phyloP scores from a whole-genome alignment of 2,113 vertebrate species.

The Sinocyclocheilus grahami region DNA sequence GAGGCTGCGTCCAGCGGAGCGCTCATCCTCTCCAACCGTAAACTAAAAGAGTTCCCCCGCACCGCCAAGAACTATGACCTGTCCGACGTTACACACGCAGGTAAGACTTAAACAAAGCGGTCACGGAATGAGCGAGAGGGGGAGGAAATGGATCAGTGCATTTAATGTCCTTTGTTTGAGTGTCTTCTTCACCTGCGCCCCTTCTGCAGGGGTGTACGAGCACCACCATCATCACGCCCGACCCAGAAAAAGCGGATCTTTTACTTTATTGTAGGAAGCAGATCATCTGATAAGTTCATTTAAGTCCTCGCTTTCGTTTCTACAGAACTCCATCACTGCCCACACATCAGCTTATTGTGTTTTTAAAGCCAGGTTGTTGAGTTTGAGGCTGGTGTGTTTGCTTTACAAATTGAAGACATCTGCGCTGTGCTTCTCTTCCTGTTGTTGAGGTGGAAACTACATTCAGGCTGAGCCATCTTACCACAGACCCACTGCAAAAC shows the following conservation, averaged over 20 bases:
- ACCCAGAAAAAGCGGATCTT: conserved; percentile 33
- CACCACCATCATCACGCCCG: conserved; percentile 21
- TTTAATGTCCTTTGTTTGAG: conserved; percentile 50
- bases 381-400: conserved; percentile 14
- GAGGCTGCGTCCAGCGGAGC: conserved; percentile 87
- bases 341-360: not conserved
- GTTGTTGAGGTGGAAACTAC: conserved; percentile 41
- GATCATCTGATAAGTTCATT: conserved; percentile 1
- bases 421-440: conserved; percentile 46
- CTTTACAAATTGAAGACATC: conserved; percentile 42
- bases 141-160: conserved; percentile 4
- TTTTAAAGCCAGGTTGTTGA: not conserved
- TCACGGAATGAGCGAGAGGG: not conserved
- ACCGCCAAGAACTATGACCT: conserved; percentile 86
- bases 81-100: conserved; percentile 89
- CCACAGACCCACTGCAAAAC: not conserved
- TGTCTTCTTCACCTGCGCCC: conserved; percentile 56
- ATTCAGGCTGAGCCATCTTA: conserved; percentile 1
- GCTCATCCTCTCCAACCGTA: conserved; percentile 84
- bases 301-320: not conserved
- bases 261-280: conserved; percentile 14
- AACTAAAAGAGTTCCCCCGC: conserved; percentile 86
- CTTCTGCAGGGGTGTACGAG: conserved; percentile 15
- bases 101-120: conserved; percentile 63
- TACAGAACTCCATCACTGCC: not conserved